Evolutionary conservation across 2,113 vertebrate species (phyloP).

Genomic region (Todiramphus chloris): DNA sequence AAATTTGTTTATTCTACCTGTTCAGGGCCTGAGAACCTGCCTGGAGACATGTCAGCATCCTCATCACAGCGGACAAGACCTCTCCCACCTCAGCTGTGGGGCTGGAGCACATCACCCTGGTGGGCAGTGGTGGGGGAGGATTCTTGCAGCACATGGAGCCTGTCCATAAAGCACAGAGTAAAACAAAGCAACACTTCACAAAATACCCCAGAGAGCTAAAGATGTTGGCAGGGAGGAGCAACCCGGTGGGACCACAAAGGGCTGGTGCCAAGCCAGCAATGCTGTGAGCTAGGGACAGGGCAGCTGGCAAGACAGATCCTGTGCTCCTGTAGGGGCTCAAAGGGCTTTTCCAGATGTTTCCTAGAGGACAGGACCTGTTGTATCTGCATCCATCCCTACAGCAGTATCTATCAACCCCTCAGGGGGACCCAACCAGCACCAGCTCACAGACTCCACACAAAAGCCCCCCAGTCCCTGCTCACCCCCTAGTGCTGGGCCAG

Average conservation of each 20-base stretch:
- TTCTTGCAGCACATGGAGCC: background rate
- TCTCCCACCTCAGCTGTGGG: accelerated
- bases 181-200: background rate
- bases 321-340: background rate
- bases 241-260: background rate
- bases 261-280: accelerated
- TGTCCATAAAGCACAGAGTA: background rate
- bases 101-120: background rate
- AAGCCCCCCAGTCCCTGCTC: background rate
- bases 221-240: background rate
- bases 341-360: background rate
- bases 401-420: background rate
- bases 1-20: background rate
- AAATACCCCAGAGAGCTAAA: background rate
- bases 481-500: background rate
- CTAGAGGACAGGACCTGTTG: background rate
- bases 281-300: background rate
- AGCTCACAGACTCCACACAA: background rate
- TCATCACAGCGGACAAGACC: background rate
- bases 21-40: background rate
- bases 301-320: background rate
- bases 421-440: background rate
- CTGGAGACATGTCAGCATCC: background rate
- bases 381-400: background rate
- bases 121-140: background rate